Evolutionary conservation across 2,888 invertebrate genomes (phyloP).

Genomic region (Thera obeliscata): DNA sequence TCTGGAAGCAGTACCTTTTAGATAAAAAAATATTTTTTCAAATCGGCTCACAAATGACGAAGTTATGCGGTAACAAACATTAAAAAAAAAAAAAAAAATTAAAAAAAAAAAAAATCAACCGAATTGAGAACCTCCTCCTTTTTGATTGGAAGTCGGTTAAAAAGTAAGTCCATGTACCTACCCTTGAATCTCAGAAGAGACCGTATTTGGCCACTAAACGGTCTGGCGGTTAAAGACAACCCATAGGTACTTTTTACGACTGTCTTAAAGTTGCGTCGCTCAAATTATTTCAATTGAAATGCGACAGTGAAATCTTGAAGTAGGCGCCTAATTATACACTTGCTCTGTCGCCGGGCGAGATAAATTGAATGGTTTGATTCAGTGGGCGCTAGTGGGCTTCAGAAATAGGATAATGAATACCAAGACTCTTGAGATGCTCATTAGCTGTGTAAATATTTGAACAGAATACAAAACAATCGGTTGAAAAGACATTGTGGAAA

Average conservation of each 20-base stretch:
- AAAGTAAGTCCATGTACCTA: no score
- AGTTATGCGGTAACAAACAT: no score
- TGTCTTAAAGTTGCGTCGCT: slow-evolving; percentile 29
- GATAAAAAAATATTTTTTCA: no score
- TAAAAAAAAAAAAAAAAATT: no score
- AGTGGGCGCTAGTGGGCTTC: slow-evolving; percentile 27
- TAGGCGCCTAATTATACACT: slow-evolving; percentile 36
- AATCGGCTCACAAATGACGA: no score
- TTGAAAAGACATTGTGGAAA: slow-evolving; percentile 9
- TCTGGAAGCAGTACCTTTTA: no score
- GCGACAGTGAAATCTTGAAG: slow-evolving; percentile 36
- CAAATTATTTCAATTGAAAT: slow-evolving; percentile 46
- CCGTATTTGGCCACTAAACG: background rate
- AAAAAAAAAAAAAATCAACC: no score
- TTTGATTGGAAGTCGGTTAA: no score
- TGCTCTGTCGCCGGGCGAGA: slow-evolving; percentile 37
- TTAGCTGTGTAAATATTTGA: slow-evolving; percentile 28
- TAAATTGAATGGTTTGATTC: slow-evolving; percentile 39
- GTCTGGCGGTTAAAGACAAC: slow-evolving; percentile 8
- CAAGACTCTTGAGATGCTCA: slow-evolving; percentile 25
- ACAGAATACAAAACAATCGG: slow-evolving; percentile 19
- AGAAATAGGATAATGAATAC: slow-evolving; percentile 31
- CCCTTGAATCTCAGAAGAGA: background rate
- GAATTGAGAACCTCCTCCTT: no score
- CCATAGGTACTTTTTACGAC: slow-evolving; percentile 26